These are phyloP conservation scores for Trypoxylus dichotomus DNA, from an alignment of 1,140 invertebrate species.

Conservation along the genomic window DNA sequence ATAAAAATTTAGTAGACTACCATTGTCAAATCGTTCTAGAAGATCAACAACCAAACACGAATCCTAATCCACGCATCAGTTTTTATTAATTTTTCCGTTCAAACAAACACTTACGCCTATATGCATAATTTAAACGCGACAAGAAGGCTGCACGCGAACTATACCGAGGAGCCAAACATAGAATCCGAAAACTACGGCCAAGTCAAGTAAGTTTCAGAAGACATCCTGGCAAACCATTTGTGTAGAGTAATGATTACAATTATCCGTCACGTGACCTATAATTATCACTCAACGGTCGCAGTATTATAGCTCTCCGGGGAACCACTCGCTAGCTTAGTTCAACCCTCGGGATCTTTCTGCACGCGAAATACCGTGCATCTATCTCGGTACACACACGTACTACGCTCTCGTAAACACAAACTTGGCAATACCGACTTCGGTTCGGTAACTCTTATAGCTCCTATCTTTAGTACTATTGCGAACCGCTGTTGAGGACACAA, in stretches of 20 bases:
- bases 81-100: background rate
- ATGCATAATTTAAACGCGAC: background rate
- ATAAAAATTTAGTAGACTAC: background rate
- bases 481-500: no score
- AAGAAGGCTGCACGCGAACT: background rate
- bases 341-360: conserved; percentile 32
- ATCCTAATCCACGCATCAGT: background rate
- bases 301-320: conserved; percentile 49
- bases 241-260: conserved; percentile 46
- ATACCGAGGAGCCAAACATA: background rate
- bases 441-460: no score
- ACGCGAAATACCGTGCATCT: conserved; percentile 35
- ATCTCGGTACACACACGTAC: conserved; percentile 20
- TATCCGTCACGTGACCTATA: conserved; percentile 51
- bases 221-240: conserved; percentile 28
- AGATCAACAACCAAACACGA: background rate
- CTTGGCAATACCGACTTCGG: background rate
- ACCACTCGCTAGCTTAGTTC: conserved; percentile 36
- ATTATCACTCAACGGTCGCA: conserved; percentile 52
- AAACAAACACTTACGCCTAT: background rate
- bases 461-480: no score
- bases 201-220: conserved; percentile 23
- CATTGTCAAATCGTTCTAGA: background rate
- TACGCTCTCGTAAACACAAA: background rate
- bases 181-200: background rate